These are phyloP conservation scores for Porites rus DNA, from an alignment of 92 coral and sea anemone species.

Conservation along the genomic window DNA sequence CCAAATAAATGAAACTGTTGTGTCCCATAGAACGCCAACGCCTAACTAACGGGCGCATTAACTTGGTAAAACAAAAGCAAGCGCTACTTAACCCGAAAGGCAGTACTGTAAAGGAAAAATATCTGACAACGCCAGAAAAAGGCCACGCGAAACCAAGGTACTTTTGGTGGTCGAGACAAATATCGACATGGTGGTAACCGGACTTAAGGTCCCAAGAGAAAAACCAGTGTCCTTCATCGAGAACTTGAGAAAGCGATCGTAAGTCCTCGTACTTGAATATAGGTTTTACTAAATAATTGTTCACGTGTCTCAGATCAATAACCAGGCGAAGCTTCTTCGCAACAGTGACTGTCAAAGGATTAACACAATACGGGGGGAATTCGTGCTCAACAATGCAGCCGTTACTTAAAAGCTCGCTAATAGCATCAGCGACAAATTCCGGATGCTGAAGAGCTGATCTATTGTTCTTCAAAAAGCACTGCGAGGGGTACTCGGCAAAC, in stretches of 20 bases:
- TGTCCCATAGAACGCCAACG: too few species aligned
- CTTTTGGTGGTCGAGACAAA: conserved; percentile 21
- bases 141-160: conserved; percentile 41
- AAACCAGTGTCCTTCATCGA: conserved; percentile 1
- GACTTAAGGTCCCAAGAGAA: conserved; percentile 48
- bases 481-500: too few species aligned
- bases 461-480: too few species aligned
- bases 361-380: conserved; percentile 20
- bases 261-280: conserved; percentile 7
- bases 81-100: too few species aligned
- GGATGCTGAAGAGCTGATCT: conserved; percentile 4
- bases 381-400: conserved; percentile 63
- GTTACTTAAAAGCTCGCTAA: conserved; percentile 40
- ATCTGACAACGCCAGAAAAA: too few species aligned
- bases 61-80: too few species aligned
- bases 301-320: too few species aligned
- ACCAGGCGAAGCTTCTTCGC: conserved; percentile 37
- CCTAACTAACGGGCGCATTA: too few species aligned
- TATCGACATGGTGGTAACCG: conserved; percentile 48
- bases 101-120: too few species aligned
- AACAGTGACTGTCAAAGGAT: conserved; percentile 41
- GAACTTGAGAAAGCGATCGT: conserved; percentile 23
- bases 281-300: too few species aligned
- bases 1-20: too few species aligned
- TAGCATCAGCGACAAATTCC: conserved; percentile 47